Base-by-base conservation (phyloP, 2,888 invertebrate species). In the Nephrotoma appendiculata region DNA sequence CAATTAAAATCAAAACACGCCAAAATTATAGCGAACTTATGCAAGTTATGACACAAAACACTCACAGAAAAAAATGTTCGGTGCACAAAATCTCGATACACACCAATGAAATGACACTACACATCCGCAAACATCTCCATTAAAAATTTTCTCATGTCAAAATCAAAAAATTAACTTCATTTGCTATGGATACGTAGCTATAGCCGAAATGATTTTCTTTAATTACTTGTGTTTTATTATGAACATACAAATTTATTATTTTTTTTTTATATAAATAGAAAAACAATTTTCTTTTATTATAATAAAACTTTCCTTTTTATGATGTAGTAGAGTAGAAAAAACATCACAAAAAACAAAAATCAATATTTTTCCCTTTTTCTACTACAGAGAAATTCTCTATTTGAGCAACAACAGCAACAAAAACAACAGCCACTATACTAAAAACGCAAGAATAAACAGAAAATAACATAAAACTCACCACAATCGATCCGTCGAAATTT, bases 401-500 rank as follows among this genome's bases (percentile, higher is more conserved):
- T 42, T 43, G 41, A 85, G 42, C 41, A 85, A n/a, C 41, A 85
- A n/a, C 41, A 85, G 42, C 42, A 85, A 85, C 41, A 85, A 43
- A 43, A 85, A 12, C 12, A 84, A 84, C 42, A 85, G 19, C 84
- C 84, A 41, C 84, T 41, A n/a, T n/a, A 42, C 12, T 11, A 85
- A 85, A n/a, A 42, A 43, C n/a, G 9, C 42, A 43, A 15, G 43
- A 42, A 43, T 31, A n/a, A 5, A 48, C 12, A 86, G 5, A 31
- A 48, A 48, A 44, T 12, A 45, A 86, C 6, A 48, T 11, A 45
- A 5, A 85, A 86, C 86, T 86, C 52, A 86, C 86, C 86, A 57
- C 52, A 86, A 86, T 86, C 86, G 86, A 86, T 86, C 86, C 86
- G 84, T 84, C 84, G 84, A 84, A 84, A 84, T 84, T 84, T 84